A percentile compares a stretch with the other conserved stretches of the same genome.
Conservation (phyloP, 1,140 invertebrate genomes). For the Paralvinella palmiformis region DNA sequence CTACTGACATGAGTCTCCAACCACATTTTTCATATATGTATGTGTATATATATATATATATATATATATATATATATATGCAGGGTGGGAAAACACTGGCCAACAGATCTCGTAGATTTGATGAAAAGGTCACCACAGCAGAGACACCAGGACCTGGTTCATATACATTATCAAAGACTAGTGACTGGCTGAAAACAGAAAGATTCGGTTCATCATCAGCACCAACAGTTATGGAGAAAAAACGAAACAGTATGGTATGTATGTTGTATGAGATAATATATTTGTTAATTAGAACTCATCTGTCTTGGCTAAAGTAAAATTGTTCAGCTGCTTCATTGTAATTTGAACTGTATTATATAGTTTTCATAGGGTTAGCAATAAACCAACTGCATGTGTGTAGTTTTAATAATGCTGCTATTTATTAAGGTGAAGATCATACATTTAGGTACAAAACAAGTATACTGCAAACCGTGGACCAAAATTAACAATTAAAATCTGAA, state of each 20-base stretch:
- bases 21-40: too few relatives aligned
- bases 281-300: not conserved
- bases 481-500: too few relatives aligned
- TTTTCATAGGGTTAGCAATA: too few relatives aligned
- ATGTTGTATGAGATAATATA: too few relatives aligned
- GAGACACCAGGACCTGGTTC: slow-evolving; percentile 27
- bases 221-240: not conserved
- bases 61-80: not conserved
- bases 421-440: too few relatives aligned
- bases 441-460: too few relatives aligned
- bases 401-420: too few relatives aligned
- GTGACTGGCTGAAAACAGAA: slow-evolving; percentile 5
- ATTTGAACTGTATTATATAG: not conserved
- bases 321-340: too few relatives aligned
- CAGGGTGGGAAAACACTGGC: slow-evolving; percentile 40
- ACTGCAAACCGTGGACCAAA: too few relatives aligned
- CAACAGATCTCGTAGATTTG: slow-evolving; percentile 35
- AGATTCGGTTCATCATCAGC: not conserved
- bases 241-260: not conserved
- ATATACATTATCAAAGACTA: slow-evolving; percentile 17
- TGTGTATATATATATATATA: too few relatives aligned
- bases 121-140: slow-evolving; percentile 17
- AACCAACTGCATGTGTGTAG: too few relatives aligned
- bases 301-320: not conserved
- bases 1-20: too few relatives aligned